phyloP scores from a whole-genome alignment of 2,797 vertebrate species.

The Falco concolor region DNA sequence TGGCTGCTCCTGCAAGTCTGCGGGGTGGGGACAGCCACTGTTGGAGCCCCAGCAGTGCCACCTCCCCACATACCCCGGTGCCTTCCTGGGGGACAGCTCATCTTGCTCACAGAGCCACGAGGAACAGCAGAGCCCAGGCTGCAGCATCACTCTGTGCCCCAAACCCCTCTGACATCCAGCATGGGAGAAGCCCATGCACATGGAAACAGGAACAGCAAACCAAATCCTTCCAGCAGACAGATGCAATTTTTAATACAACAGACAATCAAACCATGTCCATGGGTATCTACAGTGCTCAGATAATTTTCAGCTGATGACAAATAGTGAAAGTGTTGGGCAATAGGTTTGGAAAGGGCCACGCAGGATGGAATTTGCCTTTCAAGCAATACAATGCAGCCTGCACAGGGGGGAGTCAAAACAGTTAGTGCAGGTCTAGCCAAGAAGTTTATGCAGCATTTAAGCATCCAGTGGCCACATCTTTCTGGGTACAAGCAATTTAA shows the following conservation, averaged over 20 bases:
- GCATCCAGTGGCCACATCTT: background rate
- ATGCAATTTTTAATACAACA: background rate
- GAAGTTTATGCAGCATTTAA: background rate
- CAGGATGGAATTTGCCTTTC: background rate
- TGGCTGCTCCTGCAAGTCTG: background rate
- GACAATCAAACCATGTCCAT: background rate
- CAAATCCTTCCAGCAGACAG: background rate
- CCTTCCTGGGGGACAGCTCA: background rate
- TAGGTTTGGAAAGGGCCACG: background rate
- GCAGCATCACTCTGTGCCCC: background rate
- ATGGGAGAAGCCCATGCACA: background rate
- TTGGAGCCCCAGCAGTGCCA: background rate
- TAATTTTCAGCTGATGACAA: background rate
- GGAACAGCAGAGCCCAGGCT: background rate
- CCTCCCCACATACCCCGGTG: rapidly evolving
- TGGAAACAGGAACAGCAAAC: background rate
- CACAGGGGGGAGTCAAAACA: background rate
- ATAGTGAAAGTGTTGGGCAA: background rate
- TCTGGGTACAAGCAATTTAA: background rate
- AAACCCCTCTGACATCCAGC: background rate
- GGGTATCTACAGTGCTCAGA: background rate
- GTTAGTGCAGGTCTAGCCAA: background rate
- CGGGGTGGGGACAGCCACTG: rapidly evolving
- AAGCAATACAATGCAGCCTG: background rate
- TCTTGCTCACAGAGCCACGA: background rate